phyloP scores from a whole-genome alignment of 2,888 invertebrate species.

The Pardosa pseudoannulata region DNA sequence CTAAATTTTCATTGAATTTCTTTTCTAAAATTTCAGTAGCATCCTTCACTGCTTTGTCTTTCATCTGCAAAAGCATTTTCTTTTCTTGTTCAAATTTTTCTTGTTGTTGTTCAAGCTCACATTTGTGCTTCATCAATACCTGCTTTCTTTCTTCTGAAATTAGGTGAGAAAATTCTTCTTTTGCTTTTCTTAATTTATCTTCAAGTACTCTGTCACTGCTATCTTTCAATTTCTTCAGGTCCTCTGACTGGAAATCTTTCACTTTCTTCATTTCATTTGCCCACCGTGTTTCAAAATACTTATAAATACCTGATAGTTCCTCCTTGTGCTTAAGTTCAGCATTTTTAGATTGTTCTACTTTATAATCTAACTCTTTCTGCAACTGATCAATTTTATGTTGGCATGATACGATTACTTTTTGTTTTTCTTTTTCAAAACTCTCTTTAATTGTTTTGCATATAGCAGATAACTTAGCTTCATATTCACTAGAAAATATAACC shows the following conservation, averaged over 20 bases:
- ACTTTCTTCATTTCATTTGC: slow-evolving; percentile 45
- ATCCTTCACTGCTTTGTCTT: slow-evolving; percentile 28
- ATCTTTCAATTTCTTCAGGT: slow-evolving; percentile 46
- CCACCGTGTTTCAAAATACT: slow-evolving; percentile 42
- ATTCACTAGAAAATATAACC: slow-evolving; percentile 14
- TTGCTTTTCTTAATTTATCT: slow-evolving; percentile 31
- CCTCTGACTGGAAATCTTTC: slow-evolving; percentile 33
- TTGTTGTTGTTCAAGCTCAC: slow-evolving; percentile 9
- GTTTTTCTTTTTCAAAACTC: slow-evolving; percentile 17
- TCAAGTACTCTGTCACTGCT: slow-evolving; percentile 51
- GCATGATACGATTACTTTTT: background rate
- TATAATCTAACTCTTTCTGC: slow-evolving; percentile 20
- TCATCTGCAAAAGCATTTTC: slow-evolving; percentile 14
- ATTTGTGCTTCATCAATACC: slow-evolving; percentile 8
- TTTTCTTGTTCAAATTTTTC: slow-evolving; percentile 50
- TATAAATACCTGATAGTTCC: slow-evolving; percentile 31
- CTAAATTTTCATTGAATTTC: slow-evolving; percentile 22
- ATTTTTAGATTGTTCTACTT: slow-evolving; percentile 25
- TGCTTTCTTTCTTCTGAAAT: slow-evolving; percentile 24
- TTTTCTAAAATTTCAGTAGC: slow-evolving; percentile 21
- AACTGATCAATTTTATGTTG: slow-evolving; percentile 29
- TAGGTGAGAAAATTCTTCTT: slow-evolving; percentile 23
- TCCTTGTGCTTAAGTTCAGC: slow-evolving; percentile 28
- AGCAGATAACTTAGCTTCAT: slow-evolving; percentile 18
- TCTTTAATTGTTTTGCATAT: slow-evolving; percentile 10